Conservation (phyloP, 2,888 invertebrate species). For the Odontothrips loti region DNA sequence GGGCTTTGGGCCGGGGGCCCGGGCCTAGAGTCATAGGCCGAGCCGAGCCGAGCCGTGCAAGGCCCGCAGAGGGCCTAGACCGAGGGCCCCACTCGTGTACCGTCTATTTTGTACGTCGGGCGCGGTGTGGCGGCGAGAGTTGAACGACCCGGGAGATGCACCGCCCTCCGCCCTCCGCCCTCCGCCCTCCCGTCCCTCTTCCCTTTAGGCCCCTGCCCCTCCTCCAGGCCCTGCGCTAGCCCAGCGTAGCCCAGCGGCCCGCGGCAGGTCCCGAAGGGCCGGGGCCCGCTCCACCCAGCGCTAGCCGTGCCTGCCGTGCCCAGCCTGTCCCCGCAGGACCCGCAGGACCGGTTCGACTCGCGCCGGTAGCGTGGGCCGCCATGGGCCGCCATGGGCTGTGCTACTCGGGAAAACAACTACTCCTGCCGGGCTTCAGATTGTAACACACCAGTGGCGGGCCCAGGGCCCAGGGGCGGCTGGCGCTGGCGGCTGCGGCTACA, state of each 20-base stretch:
- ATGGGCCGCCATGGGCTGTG: not conserved
- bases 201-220: not conserved
- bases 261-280: too few species aligned
- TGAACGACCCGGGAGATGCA: conserved; percentile 20
- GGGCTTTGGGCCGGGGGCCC: not conserved
- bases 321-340: not conserved
- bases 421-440: too few species aligned
- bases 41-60: not conserved
- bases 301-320: not conserved
- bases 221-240: not conserved
- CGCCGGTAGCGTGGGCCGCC: conserved; percentile 6
- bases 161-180: not conserved
- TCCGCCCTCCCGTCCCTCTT: not conserved
- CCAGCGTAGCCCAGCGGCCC: too few species aligned
- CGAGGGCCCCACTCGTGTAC: not conserved
- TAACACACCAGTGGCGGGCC: too few species aligned
- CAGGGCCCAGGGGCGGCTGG: too few species aligned
- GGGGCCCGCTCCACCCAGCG: not conserved
- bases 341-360: conserved; percentile 12
- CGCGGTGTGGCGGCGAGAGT: not conserved
- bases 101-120: conserved; percentile 20
- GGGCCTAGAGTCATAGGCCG: too few species aligned
- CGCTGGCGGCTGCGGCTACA: too few species aligned
- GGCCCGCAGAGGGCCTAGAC: too few species aligned
- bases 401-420: not conserved